Conservation (phyloP, 2,113 vertebrate genomes). For the Ellobius talpinus region DNA sequence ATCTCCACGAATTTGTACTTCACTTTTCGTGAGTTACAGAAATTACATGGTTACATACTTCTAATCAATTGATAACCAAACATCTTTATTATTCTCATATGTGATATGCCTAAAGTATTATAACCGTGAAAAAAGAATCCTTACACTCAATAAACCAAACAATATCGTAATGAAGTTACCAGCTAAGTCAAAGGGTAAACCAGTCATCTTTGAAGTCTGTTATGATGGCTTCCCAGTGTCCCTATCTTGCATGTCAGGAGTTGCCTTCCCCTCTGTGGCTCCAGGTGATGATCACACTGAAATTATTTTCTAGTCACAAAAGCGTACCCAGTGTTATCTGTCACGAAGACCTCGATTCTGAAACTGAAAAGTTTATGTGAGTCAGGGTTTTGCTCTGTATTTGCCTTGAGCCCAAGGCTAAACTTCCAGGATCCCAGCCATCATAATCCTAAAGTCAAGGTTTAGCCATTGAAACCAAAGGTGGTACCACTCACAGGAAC, state of each 20-base stretch:
- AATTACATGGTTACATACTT: slow-evolving; percentile 3
- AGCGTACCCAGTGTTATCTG: neutral
- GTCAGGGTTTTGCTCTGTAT: neutral
- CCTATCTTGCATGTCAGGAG: neutral
- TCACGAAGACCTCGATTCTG: neutral
- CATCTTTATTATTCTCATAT: neutral
- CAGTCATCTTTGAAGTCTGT: neutral
- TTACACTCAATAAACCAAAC: neutral
- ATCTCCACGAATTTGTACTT: slow-evolving; percentile 8
- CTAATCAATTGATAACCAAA: neutral
- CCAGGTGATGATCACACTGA: neutral
- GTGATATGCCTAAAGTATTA: neutral
- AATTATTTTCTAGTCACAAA: slow-evolving; percentile 28
- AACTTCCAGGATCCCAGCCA: neutral
- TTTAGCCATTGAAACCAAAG: neutral
- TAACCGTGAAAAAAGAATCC: neutral
- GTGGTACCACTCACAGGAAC: neutral
- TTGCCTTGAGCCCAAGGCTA: neutral
- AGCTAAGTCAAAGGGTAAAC: neutral
- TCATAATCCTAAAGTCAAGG: slow-evolving; percentile 23
- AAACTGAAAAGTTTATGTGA: neutral
- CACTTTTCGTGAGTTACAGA: neutral
- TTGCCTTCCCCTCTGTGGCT: neutral
- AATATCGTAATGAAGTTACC: neutral
- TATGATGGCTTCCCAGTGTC: neutral